A percentile compares a stretch with the other conserved stretches of the same genome.
Conservation (phyloP, 2,888 invertebrate species). For the Pollenia griseotomentosa region DNA sequence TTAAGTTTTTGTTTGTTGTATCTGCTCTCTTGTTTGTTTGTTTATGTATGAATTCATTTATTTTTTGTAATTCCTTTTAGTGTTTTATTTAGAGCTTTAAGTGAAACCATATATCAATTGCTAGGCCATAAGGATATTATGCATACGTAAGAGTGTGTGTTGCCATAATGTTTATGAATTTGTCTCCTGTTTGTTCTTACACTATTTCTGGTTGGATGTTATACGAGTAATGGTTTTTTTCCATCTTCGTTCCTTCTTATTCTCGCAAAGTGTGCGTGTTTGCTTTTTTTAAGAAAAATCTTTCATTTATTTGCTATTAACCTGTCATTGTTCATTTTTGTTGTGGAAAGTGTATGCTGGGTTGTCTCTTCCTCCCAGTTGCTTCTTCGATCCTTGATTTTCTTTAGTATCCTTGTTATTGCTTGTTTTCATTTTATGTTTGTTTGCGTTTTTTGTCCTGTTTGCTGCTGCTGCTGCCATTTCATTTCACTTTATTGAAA, state of each 20-base stretch:
- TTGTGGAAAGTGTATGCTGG: conserved; percentile 69
- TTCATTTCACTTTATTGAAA: conserved; percentile 62
- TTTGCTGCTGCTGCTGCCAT: conserved; percentile 55
- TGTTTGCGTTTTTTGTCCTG: conserved; percentile 31
- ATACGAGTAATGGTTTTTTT: conserved; percentile 1
- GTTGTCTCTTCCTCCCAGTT: conserved; percentile 22
- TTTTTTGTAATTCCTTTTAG: conserved; percentile 41
- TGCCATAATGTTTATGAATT: conserved; percentile 63
- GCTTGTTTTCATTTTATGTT: conserved; percentile 71
- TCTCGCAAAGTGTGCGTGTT: background rate
- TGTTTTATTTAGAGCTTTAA: conserved; percentile 76
- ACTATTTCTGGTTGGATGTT: conserved; percentile 8
- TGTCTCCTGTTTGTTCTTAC: conserved; percentile 50
- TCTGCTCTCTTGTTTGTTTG: background rate
- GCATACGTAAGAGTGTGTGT: conserved; percentile 55
- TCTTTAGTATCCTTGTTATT: conserved; percentile 59
- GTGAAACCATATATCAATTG: conserved; percentile 82
- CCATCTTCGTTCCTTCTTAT: conserved; percentile 42
- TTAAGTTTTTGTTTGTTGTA: conserved; percentile 47
- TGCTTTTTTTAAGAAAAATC: conserved; percentile 57
- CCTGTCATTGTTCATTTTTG: conserved; percentile 83
- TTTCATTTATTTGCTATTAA: conserved; percentile 83
- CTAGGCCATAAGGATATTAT: conserved; percentile 77
- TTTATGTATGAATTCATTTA: background rate
- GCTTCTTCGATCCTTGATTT: conserved; percentile 8